These are phyloP conservation scores for Bubo blakistoni DNA, from an alignment of 2,113 vertebrate species.

Conservation along the genomic window DNA sequence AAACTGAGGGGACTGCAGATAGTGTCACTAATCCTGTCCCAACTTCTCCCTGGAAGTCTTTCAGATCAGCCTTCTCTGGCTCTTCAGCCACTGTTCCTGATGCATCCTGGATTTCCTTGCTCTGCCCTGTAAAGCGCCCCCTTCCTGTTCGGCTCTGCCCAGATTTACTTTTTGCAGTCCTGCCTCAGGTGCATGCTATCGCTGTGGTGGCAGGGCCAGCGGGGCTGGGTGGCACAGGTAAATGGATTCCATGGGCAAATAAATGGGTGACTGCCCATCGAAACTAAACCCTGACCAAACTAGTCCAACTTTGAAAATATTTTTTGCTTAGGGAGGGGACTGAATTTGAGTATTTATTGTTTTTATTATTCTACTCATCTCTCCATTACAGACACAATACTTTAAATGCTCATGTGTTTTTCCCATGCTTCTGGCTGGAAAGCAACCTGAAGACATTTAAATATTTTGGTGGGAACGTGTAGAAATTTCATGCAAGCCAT, in stretches of 20 bases:
- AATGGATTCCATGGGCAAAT: not conserved
- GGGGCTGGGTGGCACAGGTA: not conserved
- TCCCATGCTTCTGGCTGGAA: not conserved
- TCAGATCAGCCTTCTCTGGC: not conserved
- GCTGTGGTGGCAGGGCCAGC: too few species aligned
- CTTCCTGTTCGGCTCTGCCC: not conserved
- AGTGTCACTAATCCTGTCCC: not conserved
- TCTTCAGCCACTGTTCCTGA: accelerated
- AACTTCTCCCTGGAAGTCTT: not conserved
- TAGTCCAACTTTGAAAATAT: not conserved
- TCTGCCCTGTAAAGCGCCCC: not conserved
- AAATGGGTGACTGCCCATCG: not conserved
- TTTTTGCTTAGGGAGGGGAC: not conserved
- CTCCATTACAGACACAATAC: not conserved
- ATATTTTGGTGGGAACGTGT: not conserved
- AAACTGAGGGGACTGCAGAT: not conserved
- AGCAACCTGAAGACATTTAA: not conserved
- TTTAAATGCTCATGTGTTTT: not conserved
- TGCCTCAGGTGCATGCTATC: accelerated
- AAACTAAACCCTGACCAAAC: not conserved
- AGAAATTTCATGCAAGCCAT: not conserved
- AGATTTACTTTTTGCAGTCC: not conserved
- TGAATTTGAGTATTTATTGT: not conserved
- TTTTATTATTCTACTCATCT: not conserved
- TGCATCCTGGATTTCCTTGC: not conserved